Evolutionary conservation across 2,797 vertebrate genomes (phyloP), one percentile per base, ranked within the genome.

Genomic region (Arrhamphus sclerolepis): DNA sequence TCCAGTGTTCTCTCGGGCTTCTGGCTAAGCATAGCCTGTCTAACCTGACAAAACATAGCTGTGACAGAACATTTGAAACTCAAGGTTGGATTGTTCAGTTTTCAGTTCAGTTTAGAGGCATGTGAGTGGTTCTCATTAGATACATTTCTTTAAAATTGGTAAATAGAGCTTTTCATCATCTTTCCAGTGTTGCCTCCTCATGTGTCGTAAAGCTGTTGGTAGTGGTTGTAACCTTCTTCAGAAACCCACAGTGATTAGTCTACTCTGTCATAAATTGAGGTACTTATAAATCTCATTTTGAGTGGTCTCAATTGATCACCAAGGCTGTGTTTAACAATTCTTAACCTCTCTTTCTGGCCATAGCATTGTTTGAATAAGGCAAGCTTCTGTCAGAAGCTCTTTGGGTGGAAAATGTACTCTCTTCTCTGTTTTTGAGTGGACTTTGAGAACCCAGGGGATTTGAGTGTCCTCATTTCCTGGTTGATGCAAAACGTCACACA

Each of bases 311-410:
- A 38, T 14, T 38, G 34, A 13, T 38, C 34, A 38, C 11, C 34
- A 38, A 26, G 24, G 2, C 24, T 26, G 24, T 3, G 24, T 6
- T 26, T 26, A 26, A 26, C 24, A 26, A 26, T 26, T 26, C 24
- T 26, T 26, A 6, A 26, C 2, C 41, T 53, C 6, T 0, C 21
- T 60, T 53, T 62, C 53, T 57, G 56, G 73, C 76, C 70, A 77
- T 77, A 72, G 75, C 24, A 39, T 54, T 84, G 82, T 85, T 86
- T 85, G 74, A 68, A 84, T 65, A 78, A 70, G 67, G 46, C 48
- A 49, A 28, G 62, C 22, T 46, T 80, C 72, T 82, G 67, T 83
- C 77, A 82, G 75, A 75, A 75, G 60, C 67, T 75, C n/a, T n/a
- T n/a, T n/a, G n/a, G n/a, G n/a, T n/a, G n/a, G n/a, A n/a, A n/a